Evolutionary conservation across 1,140 invertebrate species (phyloP).

Genomic region (Lasioglossum albipes): DNA sequence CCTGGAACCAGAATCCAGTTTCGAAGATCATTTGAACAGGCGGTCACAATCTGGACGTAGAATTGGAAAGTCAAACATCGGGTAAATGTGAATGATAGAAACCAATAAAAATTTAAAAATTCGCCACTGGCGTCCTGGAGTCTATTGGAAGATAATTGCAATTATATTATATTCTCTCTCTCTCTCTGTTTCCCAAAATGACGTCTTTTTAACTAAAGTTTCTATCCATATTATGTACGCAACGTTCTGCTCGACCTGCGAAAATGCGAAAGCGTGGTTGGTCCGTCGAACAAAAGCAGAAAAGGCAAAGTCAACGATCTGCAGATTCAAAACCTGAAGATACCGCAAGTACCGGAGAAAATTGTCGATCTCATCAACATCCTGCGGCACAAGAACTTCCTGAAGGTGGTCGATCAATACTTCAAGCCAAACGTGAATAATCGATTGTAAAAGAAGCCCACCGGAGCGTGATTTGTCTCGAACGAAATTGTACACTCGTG

Average conservation of each 20-base stretch:
- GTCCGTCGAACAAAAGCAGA: not conserved
- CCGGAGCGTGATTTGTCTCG: not conserved
- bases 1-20: constrained; percentile 3
- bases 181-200: too few species aligned
- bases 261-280: constrained; percentile 3
- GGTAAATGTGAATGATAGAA: not conserved
- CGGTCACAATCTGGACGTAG: not conserved
- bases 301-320: too few species aligned
- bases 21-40: not conserved
- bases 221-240: not conserved
- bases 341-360: not conserved
- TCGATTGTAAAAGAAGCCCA: not conserved
- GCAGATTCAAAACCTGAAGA: not conserved
- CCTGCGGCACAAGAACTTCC: constrained; percentile 22
- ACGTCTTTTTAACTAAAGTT: not conserved
- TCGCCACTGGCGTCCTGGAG: too few species aligned
- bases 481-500: not conserved
- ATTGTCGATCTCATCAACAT: constrained; percentile 18
- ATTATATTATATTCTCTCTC: too few species aligned
- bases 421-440: not conserved
- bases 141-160: too few species aligned
- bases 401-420: constrained; percentile 10
- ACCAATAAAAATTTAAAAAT: too few species aligned
- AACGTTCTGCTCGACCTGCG: not conserved
- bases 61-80: not conserved